These are phyloP conservation scores for Pristionchus mayeri DNA, from an alignment of 2,888 invertebrate genomes.

Conservation along the genomic window DNA sequence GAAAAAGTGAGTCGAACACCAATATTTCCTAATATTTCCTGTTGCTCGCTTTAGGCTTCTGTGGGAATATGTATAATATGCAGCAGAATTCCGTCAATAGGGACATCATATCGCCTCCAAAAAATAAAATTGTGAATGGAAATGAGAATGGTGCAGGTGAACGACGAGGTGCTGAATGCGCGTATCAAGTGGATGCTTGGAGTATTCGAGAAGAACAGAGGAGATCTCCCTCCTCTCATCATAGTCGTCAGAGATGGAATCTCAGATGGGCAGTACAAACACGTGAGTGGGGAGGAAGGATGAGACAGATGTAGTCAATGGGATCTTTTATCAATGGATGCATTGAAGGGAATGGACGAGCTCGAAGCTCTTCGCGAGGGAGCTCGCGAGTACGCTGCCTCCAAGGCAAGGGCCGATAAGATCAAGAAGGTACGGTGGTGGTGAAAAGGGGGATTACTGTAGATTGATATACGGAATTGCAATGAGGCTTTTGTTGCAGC, in stretches of 20 bases:
- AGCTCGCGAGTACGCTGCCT: slow-evolving; percentile 48
- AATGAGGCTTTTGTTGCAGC: neutral
- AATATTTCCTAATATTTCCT: no score
- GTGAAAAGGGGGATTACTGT: neutral
- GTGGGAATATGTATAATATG: no score
- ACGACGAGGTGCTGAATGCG: slow-evolving; percentile 49
- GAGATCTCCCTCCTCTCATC: slow-evolving; percentile 52
- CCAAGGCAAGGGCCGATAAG: neutral
- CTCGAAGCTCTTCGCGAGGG: slow-evolving; percentile 53
- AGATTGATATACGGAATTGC: neutral
- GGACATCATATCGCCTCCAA: no score
- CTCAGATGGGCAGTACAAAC: slow-evolving; percentile 60
- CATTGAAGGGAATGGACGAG: slow-evolving; percentile 51
- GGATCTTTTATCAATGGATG: neutral
- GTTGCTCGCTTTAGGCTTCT: no score
- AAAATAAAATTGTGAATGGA: no score
- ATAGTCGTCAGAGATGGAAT: slow-evolving; percentile 61
- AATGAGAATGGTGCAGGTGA: slow-evolving; percentile 50
- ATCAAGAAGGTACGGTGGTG: neutral
- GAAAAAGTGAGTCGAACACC: slow-evolving; percentile 50
- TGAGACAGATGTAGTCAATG: neutral
- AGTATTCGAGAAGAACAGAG: slow-evolving; percentile 44
- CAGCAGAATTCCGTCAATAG: no score
- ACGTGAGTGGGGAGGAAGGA: slow-evolving; percentile 51
- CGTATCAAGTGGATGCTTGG: slow-evolving; percentile 57